Conservation (phyloP, 2,113 vertebrate genomes). For the Bos indicus region DNA sequence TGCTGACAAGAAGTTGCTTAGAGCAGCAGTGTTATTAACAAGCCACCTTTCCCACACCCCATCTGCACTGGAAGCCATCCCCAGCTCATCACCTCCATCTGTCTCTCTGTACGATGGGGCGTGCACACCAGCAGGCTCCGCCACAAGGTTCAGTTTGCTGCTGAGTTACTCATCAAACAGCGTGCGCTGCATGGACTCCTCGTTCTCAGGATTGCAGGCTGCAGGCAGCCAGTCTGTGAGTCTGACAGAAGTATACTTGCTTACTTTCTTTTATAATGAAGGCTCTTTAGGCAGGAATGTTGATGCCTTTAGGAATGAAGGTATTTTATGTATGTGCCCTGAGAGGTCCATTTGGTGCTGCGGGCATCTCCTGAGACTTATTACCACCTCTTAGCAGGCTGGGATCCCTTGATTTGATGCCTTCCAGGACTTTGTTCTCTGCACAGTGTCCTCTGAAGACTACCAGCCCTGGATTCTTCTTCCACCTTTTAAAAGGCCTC, state of each 20-base stretch:
- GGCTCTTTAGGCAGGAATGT: conserved; percentile 59
- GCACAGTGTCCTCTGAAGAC: conserved; percentile 54
- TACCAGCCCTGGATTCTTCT: conserved; percentile 34
- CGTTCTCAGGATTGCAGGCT: not conserved
- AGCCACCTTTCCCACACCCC: conserved; percentile 65
- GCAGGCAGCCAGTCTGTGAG: conserved; percentile 67
- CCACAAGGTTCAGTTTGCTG: conserved; percentile 69
- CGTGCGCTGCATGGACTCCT: conserved; percentile 59
- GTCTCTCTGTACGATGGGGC: conserved; percentile 54
- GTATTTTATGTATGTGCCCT: conserved; percentile 36
- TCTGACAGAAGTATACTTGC: conserved; percentile 63
- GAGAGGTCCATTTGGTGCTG: conserved; percentile 40
- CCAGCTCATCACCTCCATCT: conserved; percentile 75
- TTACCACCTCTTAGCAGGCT: not conserved
- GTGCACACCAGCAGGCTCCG: conserved; percentile 65
- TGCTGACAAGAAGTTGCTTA: conserved; percentile 78
- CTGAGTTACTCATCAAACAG: conserved; percentile 77
- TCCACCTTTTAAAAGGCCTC: conserved; percentile 53
- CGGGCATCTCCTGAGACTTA: conserved; percentile 47
- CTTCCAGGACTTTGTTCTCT: conserved; percentile 48
- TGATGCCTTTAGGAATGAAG: conserved; percentile 32
- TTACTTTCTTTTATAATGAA: conserved; percentile 64
- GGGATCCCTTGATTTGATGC: not conserved
- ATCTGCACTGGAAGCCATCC: conserved; percentile 64
- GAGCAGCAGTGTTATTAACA: conserved; percentile 77